Base-by-base conservation (phyloP, 2,888 invertebrate genomes). In the Siphonodentalium dalli region DNA sequence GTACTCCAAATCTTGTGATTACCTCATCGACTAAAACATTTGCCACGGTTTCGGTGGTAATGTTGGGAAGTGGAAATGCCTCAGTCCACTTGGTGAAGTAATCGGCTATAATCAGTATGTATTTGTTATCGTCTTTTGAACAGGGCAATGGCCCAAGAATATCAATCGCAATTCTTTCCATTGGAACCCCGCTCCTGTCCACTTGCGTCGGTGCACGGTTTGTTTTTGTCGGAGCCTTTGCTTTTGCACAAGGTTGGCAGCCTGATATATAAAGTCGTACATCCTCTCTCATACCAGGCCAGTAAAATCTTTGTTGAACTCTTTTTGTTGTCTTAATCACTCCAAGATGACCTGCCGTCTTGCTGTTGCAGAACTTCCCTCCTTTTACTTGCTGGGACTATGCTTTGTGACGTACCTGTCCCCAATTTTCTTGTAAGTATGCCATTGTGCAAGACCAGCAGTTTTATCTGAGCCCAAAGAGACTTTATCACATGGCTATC, bases 51-150 rank as follows among this genome's bases (percentile, higher is more conserved):
- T 13, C 18, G 7, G 44, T 11, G n/a, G 27, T 38, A 42, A 50
- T 50, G 21, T 50, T 50, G 20, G 42, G 43, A 42, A 43, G 42
- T 1, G 50, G 33, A 43, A 42, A 42, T 9, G 31, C 40, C 18
- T 50, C 50, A 2, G 56, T 56, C 51, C 56, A 56, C 20, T 56
- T 56, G 2, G 53, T 47, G 24, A 40, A 54, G 31, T 47, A 54
- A 41, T 54, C 47, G n/a, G 43, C 45, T 9, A 56, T 41, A 3
- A 51, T 51, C 4, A 55, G 37, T 5, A 50, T 50, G 21, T 55
- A 55, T 21, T 24, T 24, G 23, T 50, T 55, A 18, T 45, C 49
- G 24, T 42, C 28, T 21, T 42, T 33, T 13, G 51, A 43, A 24
- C 41, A 37, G 1, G 56, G 51, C 5, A 54, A 18, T 31, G 37